These are phyloP conservation scores for Tetragonisca angustula DNA, from an alignment of 2,888 invertebrate genomes.

Conservation along the genomic window DNA sequence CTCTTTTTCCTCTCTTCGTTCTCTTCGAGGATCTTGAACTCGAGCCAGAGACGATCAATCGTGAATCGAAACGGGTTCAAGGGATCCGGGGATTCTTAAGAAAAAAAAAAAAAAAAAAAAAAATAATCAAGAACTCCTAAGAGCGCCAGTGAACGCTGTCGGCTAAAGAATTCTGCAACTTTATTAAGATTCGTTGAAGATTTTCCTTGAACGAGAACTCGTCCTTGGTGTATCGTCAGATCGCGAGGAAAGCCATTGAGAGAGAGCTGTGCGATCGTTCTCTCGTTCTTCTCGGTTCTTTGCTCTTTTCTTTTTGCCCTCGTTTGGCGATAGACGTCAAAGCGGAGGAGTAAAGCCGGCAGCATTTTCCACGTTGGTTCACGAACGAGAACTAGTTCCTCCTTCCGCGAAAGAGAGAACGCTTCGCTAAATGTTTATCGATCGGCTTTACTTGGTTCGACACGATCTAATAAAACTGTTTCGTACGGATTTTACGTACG, in stretches of 20 bases:
- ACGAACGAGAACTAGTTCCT: neutral
- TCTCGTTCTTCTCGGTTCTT: neutral
- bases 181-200: constrained; percentile 25
- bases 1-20: neutral
- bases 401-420: neutral
- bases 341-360: constrained; percentile 23
- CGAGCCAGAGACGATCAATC: neutral
- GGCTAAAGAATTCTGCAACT: constrained; percentile 12
- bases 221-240: constrained; percentile 31
- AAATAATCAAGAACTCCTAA: constrained; percentile 3
- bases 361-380: constrained; percentile 29
- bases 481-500: neutral
- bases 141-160: neutral
- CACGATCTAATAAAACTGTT: constrained; percentile 20
- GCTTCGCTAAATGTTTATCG: constrained; percentile 25
- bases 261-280: neutral
- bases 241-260: constrained; percentile 5
- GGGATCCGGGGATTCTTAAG: neutral
- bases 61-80: neutral
- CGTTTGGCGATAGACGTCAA: constrained; percentile 24
- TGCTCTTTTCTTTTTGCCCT: neutral
- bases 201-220: constrained; percentile 19
- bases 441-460: constrained; percentile 39
- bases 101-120: neutral
- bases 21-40: neutral